Evolutionary conservation across 2,797 vertebrate genomes (phyloP).

Genomic region (Diceros bicornis): DNA sequence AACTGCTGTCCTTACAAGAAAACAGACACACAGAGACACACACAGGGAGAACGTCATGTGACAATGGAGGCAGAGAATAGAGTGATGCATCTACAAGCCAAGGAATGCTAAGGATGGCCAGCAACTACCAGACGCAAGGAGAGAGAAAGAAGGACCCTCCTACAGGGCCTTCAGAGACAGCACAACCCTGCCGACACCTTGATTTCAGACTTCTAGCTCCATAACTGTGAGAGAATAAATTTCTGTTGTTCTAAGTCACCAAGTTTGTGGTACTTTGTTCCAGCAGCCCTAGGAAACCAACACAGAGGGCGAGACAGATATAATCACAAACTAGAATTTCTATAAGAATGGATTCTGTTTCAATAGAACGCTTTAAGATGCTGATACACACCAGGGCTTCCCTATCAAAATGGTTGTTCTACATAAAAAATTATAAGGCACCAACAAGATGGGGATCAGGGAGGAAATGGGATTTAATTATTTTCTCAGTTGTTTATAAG

Average conservation of each 20-base stretch:
- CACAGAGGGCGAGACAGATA: not conserved
- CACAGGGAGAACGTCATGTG: not conserved
- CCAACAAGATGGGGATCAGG: not conserved
- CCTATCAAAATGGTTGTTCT: not conserved
- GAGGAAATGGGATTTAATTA: not conserved
- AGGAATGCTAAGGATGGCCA: not conserved
- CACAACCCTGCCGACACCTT: not conserved
- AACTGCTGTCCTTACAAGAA: not conserved
- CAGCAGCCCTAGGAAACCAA: not conserved
- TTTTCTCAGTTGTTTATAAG: not conserved
- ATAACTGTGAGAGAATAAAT: not conserved
- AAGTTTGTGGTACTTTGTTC: not conserved
- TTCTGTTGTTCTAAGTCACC: not conserved
- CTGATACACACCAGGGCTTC: not conserved
- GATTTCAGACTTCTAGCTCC: not conserved
- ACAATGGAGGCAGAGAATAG: not conserved
- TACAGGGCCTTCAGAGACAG: not conserved
- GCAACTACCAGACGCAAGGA: not conserved
- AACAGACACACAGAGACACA: not conserved
- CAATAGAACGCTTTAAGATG: conserved; percentile 2
- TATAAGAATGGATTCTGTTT: not conserved
- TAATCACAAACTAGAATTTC: not conserved
- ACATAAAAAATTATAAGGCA: not conserved
- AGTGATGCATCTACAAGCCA: not conserved
- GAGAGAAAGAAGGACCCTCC: not conserved